phyloP scores from a whole-genome alignment of 2,113 vertebrate species.

The Hyla sarda region DNA sequence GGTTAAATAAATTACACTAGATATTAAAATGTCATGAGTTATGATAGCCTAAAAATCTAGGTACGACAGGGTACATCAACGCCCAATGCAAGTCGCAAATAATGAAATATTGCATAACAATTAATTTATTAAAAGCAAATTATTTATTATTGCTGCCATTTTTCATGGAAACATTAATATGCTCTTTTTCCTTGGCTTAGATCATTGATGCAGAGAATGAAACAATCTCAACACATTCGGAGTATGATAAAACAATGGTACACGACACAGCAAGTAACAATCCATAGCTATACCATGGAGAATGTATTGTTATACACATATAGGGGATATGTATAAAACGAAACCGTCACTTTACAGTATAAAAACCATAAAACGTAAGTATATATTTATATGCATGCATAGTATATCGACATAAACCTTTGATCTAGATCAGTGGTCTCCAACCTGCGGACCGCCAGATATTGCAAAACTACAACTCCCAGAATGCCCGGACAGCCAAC shows the following conservation, averaged over 20 bases:
- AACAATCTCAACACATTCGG: not conserved
- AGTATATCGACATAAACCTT: not conserved
- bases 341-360: not conserved
- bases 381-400: not conserved
- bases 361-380: not conserved
- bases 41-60: not conserved
- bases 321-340: not conserved
- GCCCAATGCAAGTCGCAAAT: not conserved
- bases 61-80: not conserved
- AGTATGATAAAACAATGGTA: not conserved
- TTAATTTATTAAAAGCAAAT: slow-evolving; percentile 1
- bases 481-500: too few species aligned
- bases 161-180: not conserved
- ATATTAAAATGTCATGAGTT: not conserved
- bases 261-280: slow-evolving; percentile 2
- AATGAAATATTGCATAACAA: not conserved
- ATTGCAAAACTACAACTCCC: too few species aligned
- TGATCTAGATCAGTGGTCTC: too few species aligned
- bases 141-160: not conserved
- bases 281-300: not conserved
- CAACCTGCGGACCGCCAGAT: too few species aligned
- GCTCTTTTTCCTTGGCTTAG: not conserved
- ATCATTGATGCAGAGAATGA: not conserved
- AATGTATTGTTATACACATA: not conserved
- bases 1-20: too few species aligned